Percentiles rank a stretch among this genome's conserved stretches.
Conservation (phyloP, 2,797 vertebrate species). For the Gallirallus australis region DNA sequence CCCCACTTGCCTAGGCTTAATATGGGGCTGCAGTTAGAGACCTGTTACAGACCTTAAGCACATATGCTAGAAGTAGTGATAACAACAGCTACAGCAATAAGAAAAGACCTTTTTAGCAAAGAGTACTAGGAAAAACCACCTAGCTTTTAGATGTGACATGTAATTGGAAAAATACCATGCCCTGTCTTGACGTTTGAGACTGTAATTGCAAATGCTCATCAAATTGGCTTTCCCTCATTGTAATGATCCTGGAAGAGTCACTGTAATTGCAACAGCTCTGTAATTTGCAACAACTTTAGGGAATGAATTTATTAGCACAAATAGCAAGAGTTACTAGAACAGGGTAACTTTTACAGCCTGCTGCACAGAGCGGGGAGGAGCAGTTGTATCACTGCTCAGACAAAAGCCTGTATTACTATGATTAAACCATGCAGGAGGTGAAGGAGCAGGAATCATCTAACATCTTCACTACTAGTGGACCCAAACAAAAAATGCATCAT, state of each 20-base stretch:
- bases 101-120: not conserved
- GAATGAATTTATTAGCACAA: not conserved
- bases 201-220: not conserved
- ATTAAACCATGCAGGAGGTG: not conserved
- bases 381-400: not conserved
- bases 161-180: slow-evolving; percentile 7
- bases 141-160: not conserved
- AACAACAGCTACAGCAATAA: not conserved
- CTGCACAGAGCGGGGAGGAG: not conserved
- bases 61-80: not conserved
- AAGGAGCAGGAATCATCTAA: not conserved
- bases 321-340: not conserved
- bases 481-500: not conserved
- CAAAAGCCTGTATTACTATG: not conserved
- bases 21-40: not conserved
- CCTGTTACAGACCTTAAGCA: not conserved
- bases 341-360: not conserved
- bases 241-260: not conserved
- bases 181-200: not conserved
- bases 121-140: not conserved
- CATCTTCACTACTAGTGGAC: not conserved
- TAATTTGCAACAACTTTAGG: not conserved
- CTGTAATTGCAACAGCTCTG: slow-evolving; percentile 3
- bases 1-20: not conserved
- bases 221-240: not conserved